Evolutionary conservation across 2,113 vertebrate genomes (phyloP).

Genomic region (Chionodraco myersi): DNA sequence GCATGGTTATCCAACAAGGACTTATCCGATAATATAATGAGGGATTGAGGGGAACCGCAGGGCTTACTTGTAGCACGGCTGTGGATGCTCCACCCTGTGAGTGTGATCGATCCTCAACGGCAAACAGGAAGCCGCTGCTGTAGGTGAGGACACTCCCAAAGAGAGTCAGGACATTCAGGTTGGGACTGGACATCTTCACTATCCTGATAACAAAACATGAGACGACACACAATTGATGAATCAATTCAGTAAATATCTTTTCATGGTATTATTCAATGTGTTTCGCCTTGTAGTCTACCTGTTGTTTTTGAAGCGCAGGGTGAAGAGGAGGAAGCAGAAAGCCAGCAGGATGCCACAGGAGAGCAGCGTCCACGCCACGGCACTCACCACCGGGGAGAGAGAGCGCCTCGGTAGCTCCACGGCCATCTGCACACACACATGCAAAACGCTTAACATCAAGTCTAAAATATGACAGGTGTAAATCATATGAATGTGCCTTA

Average conservation of each 20-base stretch:
- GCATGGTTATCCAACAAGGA: neutral
- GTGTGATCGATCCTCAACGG: conserved; percentile 81
- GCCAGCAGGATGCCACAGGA: conserved; percentile 90
- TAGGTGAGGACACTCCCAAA: conserved; percentile 93
- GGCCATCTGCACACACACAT: conserved; percentile 61
- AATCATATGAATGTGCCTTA: neutral
- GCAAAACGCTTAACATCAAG: conserved; percentile 32
- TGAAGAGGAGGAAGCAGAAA: conserved; percentile 91
- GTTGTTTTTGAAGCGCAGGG: conserved; percentile 93
- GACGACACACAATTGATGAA: neutral
- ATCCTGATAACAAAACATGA: conserved; percentile 83
- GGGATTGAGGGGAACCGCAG: neutral
- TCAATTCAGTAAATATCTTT: neutral
- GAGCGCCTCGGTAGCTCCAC: conserved; percentile 63
- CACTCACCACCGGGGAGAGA: conserved; percentile 84
- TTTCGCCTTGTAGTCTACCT: conserved; percentile 81
- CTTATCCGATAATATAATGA: neutral
- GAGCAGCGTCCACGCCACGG: conserved; percentile 90
- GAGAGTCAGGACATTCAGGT: conserved; percentile 94
- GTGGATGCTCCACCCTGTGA: conserved; percentile 72
- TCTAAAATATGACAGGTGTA: neutral
- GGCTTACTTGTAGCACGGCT: conserved; percentile 86
- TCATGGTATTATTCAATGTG: neutral
- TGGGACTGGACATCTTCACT: conserved; percentile 99
- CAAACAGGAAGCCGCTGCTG: conserved; percentile 92